Percentiles rank a stretch among this genome's conserved stretches.
Evolutionary conservation across 2,888 invertebrate genomes (phyloP).

Genomic region (Pinctada fucata): DNA sequence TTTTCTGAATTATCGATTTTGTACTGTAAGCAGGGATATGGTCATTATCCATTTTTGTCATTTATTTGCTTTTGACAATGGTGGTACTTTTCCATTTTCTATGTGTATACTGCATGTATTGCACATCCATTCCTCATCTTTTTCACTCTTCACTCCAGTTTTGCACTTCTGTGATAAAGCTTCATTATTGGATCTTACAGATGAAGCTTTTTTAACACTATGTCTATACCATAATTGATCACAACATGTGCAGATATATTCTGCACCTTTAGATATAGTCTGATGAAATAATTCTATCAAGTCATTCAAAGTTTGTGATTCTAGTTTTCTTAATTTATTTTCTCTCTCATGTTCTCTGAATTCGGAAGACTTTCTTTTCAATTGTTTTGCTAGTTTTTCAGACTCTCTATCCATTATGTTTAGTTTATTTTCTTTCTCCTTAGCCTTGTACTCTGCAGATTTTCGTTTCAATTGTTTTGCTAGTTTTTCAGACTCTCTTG

Average conservation of each 20-base stretch:
- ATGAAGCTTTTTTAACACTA: constrained; percentile 15
- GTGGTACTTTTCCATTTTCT: constrained; percentile 42
- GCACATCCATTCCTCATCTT: constrained; percentile 40
- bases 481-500: too few species aligned
- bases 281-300: constrained; percentile 31
- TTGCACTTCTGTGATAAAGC: neutral
- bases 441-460: too few species aligned
- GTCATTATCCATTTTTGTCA: too few species aligned
- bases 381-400: too few species aligned
- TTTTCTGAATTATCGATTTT: too few species aligned
- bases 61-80: constrained; percentile 39
- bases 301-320: constrained; percentile 8
- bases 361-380: too few species aligned
- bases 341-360: neutral
- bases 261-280: constrained; percentile 31
- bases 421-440: too few species aligned
- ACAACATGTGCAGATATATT: constrained; percentile 43
- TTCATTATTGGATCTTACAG: neutral
- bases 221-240: constrained; percentile 36
- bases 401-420: too few species aligned
- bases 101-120: constrained; percentile 40
- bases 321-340: constrained; percentile 15
- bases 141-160: constrained; percentile 10
- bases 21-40: too few species aligned
- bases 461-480: too few species aligned